Evolutionary conservation across 2,113 vertebrate genomes (phyloP).

Genomic region (Corythornis cristatus): DNA sequence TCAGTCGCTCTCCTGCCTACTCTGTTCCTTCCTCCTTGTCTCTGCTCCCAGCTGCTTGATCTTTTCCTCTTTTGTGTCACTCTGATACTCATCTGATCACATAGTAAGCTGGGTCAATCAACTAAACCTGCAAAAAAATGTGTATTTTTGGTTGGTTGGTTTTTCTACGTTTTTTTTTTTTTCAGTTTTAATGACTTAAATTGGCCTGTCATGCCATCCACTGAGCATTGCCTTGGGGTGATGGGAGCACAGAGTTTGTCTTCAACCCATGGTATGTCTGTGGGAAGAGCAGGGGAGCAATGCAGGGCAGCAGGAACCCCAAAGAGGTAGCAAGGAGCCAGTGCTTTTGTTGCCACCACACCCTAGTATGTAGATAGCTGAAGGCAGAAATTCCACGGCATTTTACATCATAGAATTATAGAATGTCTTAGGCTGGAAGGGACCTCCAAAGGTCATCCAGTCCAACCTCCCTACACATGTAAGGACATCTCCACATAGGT

Average conservation of each 20-base stretch:
- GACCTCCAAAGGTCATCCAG: too few species aligned
- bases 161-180: neutral
- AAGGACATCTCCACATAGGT: too few species aligned
- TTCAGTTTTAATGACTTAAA: neutral
- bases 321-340: fast-evolving
- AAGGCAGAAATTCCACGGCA: neutral
- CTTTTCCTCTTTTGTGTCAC: neutral
- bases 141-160: neutral
- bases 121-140: neutral
- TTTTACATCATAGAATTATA: neutral
- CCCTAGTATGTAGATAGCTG: neutral
- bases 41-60: neutral
- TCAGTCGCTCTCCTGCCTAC: neutral
- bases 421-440: too few species aligned
- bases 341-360: neutral
- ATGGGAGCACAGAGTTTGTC: neutral
- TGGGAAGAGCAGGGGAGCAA: neutral
- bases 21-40: neutral
- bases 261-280: neutral
- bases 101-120: neutral
- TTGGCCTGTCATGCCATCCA: neutral
- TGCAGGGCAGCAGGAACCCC: fast-evolving
- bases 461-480: too few species aligned
- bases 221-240: neutral
- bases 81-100: neutral